Conservation (phyloP, 2,888 invertebrate species). For the Chrysopilus asiliformis region DNA sequence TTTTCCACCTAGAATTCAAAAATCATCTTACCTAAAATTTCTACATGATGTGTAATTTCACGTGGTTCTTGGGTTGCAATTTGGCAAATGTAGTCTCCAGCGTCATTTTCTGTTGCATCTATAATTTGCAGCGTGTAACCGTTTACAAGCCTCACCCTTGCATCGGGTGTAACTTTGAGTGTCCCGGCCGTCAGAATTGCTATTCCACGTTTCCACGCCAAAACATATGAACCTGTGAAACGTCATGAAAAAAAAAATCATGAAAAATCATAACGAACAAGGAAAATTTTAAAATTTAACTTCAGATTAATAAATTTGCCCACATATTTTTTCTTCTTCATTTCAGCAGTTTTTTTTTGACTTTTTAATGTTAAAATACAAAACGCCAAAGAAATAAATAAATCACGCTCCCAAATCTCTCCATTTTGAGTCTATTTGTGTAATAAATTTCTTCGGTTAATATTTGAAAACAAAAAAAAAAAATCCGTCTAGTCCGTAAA, state of each 20-base stretch:
- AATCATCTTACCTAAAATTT: conserved; percentile 46
- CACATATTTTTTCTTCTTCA: neutral
- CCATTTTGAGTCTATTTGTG: too few relatives aligned
- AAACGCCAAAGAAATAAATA: too few relatives aligned
- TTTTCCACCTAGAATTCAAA: too few relatives aligned
- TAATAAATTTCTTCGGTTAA: too few relatives aligned
- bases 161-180: conserved; percentile 43
- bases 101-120: conserved; percentile 41
- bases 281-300: neutral
- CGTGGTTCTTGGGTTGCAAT: conserved; percentile 42
- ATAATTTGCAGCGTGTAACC: conserved; percentile 44
- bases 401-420: too few relatives aligned
- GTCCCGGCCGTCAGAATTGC: conserved; percentile 43
- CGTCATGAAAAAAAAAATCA: neutral
- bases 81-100: conserved; percentile 46
- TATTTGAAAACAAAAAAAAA: too few relatives aligned
- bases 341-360: neutral
- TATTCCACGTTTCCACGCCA: conserved; percentile 44
- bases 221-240: conserved; percentile 39
- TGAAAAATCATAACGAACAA: conserved; percentile 1
- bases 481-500: too few relatives aligned
- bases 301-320: neutral
- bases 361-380: too few relatives aligned
- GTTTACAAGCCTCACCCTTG: conserved; percentile 40
- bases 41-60: conserved; percentile 44